Evolutionary conservation across 64 coral and sea anemone species (phyloP).

Genomic region (Dendrophyllia cribrosa): DNA sequence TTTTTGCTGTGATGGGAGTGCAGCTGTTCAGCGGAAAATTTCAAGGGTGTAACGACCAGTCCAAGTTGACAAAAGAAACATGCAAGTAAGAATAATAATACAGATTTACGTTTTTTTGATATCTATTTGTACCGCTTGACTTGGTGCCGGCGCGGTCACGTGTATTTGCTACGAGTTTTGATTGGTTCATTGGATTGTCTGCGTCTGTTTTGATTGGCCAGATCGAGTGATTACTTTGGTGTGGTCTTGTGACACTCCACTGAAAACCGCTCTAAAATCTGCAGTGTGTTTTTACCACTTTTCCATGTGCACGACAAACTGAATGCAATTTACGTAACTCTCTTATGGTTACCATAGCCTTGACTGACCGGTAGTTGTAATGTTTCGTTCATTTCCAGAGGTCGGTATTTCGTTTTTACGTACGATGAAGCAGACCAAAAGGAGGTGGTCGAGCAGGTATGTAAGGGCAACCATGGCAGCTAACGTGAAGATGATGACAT

Average conservation of each 20-base stretch:
- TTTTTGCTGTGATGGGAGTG: constrained; percentile 97
- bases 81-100: constrained; percentile 82
- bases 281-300: too few relatives aligned
- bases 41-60: constrained; percentile 72
- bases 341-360: background rate
- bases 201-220: too few relatives aligned
- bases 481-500: too few relatives aligned
- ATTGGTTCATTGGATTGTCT: too few relatives aligned
- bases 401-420: constrained; percentile 61
- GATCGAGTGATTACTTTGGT: too few relatives aligned
- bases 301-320: background rate
- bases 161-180: too few relatives aligned
- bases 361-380: background rate
- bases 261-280: too few relatives aligned
- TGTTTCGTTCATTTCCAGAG: constrained; percentile 65
- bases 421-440: constrained; percentile 17
- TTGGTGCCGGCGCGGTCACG: too few relatives aligned
- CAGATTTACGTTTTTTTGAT: too few relatives aligned
- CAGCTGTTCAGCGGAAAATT: constrained; percentile 98
- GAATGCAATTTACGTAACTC: background rate
- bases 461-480: background rate
- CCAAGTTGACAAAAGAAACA: constrained; percentile 64
- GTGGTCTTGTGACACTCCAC: too few relatives aligned
- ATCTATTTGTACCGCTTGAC: too few relatives aligned
- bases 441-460: background rate